phyloP scores from a whole-genome alignment of 2,113 vertebrate genomes.

The Hydrolagus affinis region DNA sequence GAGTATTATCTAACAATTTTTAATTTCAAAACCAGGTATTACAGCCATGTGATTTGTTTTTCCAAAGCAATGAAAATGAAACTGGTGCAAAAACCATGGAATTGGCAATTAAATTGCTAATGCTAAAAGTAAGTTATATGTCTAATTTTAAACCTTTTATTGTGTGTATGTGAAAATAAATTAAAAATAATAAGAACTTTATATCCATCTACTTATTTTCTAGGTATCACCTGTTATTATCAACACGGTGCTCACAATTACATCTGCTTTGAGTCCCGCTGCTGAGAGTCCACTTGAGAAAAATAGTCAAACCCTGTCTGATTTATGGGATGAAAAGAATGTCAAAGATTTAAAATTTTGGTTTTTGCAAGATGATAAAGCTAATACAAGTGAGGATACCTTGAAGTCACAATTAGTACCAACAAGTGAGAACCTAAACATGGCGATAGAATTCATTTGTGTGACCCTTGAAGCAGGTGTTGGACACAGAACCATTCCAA shows the following conservation, averaged over 20 bases:
- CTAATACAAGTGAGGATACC: conserved; percentile 53
- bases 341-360: conserved; percentile 80
- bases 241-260: conserved; percentile 93
- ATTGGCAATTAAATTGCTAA: conserved; percentile 71
- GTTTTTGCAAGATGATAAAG: conserved; percentile 82
- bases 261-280: conserved; percentile 72
- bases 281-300: conserved; percentile 64
- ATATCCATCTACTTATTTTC: conserved; percentile 22
- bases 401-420: conserved; percentile 59
- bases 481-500: conserved; percentile 88
- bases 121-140: conserved; percentile 64
- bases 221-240: conserved; percentile 96
- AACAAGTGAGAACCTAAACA: conserved; percentile 69
- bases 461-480: conserved; percentile 89
- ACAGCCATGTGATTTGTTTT: conserved; percentile 84
- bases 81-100: conserved; percentile 67
- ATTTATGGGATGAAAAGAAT: conserved; percentile 76
- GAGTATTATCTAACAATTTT: neutral
- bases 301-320: conserved; percentile 59
- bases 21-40: conserved; percentile 54
- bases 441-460: conserved; percentile 74
- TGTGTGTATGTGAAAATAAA: neutral
- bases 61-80: conserved; percentile 57
- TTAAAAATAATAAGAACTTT: neutral
- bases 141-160: neutral